Percentiles rank a stretch among this genome's conserved stretches.
These are phyloP conservation scores for Hiodon tergisus DNA, from an alignment of 2,113 vertebrate species.

Conservation along the genomic window DNA sequence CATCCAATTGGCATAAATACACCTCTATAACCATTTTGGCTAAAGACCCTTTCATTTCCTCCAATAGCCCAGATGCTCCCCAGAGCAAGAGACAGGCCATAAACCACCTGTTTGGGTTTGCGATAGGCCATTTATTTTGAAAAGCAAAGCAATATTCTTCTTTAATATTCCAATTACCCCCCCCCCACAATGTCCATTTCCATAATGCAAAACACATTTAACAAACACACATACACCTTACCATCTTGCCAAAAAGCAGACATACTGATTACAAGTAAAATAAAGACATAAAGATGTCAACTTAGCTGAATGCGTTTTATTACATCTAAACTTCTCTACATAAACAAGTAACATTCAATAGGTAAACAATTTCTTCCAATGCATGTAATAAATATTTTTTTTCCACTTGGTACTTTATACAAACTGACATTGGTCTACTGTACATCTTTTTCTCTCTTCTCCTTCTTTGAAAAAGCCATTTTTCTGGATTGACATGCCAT, in stretches of 20 bases:
- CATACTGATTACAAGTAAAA: constrained; percentile 9
- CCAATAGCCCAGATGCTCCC: no score
- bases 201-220: constrained; percentile 5
- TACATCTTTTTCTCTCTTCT: constrained; percentile 68
- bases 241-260: neutral
- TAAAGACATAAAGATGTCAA: constrained; percentile 25
- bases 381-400: constrained; percentile 99
- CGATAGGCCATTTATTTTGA: no score
- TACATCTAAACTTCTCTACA: constrained; percentile 99
- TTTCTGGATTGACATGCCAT: constrained; percentile 78
- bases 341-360: constrained; percentile 99
- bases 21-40: no score
- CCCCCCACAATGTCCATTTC: constrained; percentile 11
- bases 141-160: no score
- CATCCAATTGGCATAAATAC: no score
- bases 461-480: constrained; percentile 69
- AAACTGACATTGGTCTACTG: constrained; percentile 91
- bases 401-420: constrained; percentile 94
- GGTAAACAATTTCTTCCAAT: constrained; percentile 94
- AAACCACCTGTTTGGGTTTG: no score
- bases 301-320: constrained; percentile 90
- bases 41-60: no score
- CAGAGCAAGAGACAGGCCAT: no score
- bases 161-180: no score
- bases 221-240: neutral